Evolutionary conservation across 2,113 vertebrate species (phyloP), one percentile per base, ranked within the genome.

Genomic region (Entomyzon cyanotis): DNA sequence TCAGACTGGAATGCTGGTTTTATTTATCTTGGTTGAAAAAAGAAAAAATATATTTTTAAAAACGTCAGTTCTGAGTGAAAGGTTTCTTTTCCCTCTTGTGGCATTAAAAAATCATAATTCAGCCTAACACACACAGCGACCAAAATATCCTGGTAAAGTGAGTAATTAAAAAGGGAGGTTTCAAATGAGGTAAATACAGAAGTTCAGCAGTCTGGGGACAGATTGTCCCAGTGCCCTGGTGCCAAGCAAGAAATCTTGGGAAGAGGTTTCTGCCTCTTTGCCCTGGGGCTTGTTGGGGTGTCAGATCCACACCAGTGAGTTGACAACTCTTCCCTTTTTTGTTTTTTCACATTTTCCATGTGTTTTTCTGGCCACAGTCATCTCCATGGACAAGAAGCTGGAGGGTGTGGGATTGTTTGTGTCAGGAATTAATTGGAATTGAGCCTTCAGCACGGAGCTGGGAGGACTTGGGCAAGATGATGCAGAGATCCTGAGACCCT

Each of bases 41-140:
- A 28, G 15, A 28, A 68, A 64, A 91, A 80, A 86, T 17, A 35
- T 41, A 1, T 2, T 22, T 15, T 44, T 7, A 16, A 12, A 87
- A 91, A 89, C 64, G 27, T 65, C 53, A 69, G 5, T 90, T 91
- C 28, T 65, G 63, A 88, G 31, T 23, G 23, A 80, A 94, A 87
- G 55, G 16, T 18, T 90, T 39, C 3, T 42, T 62, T 60, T 79
- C 23, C 23, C 37, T 46, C 44, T 33, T 14, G 37, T 65, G 58
- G 7, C 41, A 90, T 58, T 85, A 79, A 87, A 86, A 82, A 90
- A 55, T 15, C 22, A 53, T 35, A 35, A 30, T n/a, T 63, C 53
- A 65, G n/a, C 8, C 23, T 73, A 73, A 76, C 11, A 6, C 28
- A 60, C 22, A 59, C 18, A 76, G 15, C 37, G 49, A 80, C 10